A percentile compares a stretch with the other conserved stretches of the same genome.
Evolutionary conservation across 2,797 vertebrate species (phyloP).

Genomic region (Toxotes lorentzi): DNA sequence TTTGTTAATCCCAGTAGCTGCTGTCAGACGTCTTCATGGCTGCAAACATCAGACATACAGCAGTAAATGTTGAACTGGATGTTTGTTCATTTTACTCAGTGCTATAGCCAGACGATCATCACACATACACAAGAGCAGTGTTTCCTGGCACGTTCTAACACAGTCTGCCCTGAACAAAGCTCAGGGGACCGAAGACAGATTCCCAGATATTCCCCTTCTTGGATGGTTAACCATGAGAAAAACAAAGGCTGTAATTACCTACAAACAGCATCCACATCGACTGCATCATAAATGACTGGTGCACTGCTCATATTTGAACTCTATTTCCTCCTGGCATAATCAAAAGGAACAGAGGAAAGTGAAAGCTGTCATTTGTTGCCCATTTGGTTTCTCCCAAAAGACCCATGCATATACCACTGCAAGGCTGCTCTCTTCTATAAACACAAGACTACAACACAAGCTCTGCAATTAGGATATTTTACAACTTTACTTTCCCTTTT

Average conservation of each 20-base stretch:
- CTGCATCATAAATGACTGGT: constrained; percentile 57
- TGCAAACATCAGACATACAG: neutral
- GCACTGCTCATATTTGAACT: constrained; percentile 56
- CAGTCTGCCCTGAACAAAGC: constrained; percentile 55
- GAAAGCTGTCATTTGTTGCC: constrained; percentile 68
- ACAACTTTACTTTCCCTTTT: constrained; percentile 37
- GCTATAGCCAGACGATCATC: neutral
- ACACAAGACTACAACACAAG: constrained; percentile 30
- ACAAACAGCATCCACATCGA: constrained; percentile 64
- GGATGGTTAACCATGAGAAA: constrained; percentile 71
- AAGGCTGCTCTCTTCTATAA: constrained; percentile 33
- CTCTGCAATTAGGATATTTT: constrained; percentile 48
- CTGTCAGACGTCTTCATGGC: neutral
- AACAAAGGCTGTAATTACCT: constrained; percentile 76
- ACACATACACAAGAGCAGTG: constrained; percentile 15
- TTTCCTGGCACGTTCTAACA: constrained; percentile 42
- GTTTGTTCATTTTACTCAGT: neutral
- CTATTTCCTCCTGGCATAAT: constrained; percentile 44
- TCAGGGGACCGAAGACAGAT: constrained; percentile 50
- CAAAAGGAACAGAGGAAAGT: constrained; percentile 58
- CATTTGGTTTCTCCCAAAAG: constrained; percentile 36
- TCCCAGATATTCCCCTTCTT: constrained; percentile 68
- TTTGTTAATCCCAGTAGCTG: neutral
- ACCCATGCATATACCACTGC: constrained; percentile 21
- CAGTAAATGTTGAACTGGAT: constrained; percentile 9